These are phyloP conservation scores for Chaetodon auriga DNA, from an alignment of 2,113 vertebrate genomes.

Conservation along the genomic window DNA sequence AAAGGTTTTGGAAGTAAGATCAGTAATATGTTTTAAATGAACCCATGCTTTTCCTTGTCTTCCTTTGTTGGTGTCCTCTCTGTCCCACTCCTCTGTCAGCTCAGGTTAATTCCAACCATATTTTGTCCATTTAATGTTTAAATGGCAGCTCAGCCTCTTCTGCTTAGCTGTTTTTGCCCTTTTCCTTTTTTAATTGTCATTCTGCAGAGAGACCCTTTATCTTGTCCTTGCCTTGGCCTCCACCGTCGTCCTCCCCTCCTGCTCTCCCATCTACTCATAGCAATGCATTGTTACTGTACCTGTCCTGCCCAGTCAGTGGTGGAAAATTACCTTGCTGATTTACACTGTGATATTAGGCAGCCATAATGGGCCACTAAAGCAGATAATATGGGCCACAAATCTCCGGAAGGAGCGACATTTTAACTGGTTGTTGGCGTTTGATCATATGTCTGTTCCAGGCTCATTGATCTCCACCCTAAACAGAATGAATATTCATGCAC, in stretches of 20 bases:
- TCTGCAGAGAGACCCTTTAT: constrained; percentile 53
- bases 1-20: background rate
- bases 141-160: constrained; percentile 10
- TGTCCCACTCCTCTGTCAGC: background rate
- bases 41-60: background rate
- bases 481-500: constrained; percentile 47
- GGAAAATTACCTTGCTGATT: constrained; percentile 79
- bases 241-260: constrained; percentile 8
- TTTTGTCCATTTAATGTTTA: constrained; percentile 38
- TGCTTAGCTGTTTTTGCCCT: constrained; percentile 22
- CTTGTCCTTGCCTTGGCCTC: constrained; percentile 39
- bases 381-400: constrained; percentile 78
- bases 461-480: constrained; percentile 42
- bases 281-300: constrained; percentile 48
- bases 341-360: constrained; percentile 76
- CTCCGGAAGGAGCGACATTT: constrained; percentile 57
- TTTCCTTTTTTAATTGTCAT: constrained; percentile 34
- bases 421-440: constrained; percentile 71
- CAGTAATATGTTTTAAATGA: background rate
- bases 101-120: constrained; percentile 15
- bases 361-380: constrained; percentile 74
- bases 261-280: constrained; percentile 6
- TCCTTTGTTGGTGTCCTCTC: background rate
- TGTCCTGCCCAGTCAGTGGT: constrained; percentile 63
- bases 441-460: constrained; percentile 56